These are phyloP conservation scores for Aegotheles bennettii DNA, from an alignment of 2,113 vertebrate species.

Conservation along the genomic window DNA sequence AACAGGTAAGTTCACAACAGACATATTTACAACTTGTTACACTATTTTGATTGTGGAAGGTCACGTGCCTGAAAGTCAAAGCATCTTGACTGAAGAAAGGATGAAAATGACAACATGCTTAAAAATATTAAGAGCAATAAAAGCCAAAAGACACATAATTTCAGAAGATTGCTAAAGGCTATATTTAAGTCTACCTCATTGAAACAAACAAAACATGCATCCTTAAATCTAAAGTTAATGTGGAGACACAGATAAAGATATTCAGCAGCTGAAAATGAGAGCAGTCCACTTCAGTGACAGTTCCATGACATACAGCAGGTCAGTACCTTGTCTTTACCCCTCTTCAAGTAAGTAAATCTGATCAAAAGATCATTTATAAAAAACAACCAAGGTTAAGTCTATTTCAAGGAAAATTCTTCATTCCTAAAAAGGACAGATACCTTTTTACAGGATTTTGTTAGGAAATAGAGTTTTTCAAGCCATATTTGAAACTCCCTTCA, in stretches of 20 bases:
- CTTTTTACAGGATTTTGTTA: background rate
- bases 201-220: background rate
- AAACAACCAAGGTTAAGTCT: background rate
- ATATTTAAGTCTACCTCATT: background rate
- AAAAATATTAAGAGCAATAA: background rate
- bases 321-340: background rate
- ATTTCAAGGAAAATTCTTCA: background rate
- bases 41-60: background rate
- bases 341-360: background rate
- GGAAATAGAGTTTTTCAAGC: background rate
- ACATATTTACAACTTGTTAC: accelerated
- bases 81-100: background rate
- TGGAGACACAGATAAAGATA: background rate
- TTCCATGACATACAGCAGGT: background rate
- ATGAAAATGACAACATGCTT: background rate
- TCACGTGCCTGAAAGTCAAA: background rate
- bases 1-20: background rate
- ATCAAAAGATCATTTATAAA: background rate
- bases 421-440: background rate
- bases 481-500: background rate
- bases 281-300: background rate
- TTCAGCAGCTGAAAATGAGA: background rate
- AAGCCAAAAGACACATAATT: background rate
- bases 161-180: background rate
- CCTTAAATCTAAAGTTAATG: background rate